These are phyloP conservation scores for Pseudomyrmex flavicornis DNA, from an alignment of 1,140 invertebrate species.

Conservation along the genomic window DNA sequence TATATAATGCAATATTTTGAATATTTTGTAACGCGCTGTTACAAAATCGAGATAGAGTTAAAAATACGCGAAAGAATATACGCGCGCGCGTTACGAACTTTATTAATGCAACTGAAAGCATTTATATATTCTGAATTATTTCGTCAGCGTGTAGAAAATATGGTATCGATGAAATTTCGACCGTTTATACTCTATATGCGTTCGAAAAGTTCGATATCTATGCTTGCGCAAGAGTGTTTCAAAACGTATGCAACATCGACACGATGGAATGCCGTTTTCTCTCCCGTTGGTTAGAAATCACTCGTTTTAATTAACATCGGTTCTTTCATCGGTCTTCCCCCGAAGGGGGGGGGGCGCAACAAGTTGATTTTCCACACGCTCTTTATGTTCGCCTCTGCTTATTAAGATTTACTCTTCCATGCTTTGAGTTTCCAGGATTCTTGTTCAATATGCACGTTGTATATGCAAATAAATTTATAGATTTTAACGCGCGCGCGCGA, in stretches of 20 bases:
- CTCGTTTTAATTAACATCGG: slow-evolving; percentile 12
- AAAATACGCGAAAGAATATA: no score
- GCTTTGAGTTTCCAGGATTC: neutral
- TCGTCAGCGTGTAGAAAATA: neutral
- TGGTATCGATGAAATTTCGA: neutral
- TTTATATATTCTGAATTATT: neutral
- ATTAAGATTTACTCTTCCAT: slow-evolving; percentile 9
- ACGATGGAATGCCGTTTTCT: neutral
- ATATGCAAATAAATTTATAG: neutral
- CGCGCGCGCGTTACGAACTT: neutral
- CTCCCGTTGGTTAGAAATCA: slow-evolving; percentile 3
- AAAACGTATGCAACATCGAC: neutral
- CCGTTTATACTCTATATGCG: no score
- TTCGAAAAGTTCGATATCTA: no score
- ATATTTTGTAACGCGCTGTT: no score
- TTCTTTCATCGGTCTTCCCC: neutral
- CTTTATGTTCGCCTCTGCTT: slow-evolving; percentile 5
- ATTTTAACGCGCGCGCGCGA: neutral
- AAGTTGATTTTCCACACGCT: slow-evolving; percentile 34
- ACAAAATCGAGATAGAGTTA: no score
- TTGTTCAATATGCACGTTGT: neutral
- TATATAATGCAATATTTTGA: no score
- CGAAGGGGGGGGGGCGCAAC: neutral
- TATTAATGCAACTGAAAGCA: neutral
- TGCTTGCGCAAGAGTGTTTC: neutral